Conservation (phyloP, 2,888 invertebrate species). For the Yponomeuta malinellus region DNA sequence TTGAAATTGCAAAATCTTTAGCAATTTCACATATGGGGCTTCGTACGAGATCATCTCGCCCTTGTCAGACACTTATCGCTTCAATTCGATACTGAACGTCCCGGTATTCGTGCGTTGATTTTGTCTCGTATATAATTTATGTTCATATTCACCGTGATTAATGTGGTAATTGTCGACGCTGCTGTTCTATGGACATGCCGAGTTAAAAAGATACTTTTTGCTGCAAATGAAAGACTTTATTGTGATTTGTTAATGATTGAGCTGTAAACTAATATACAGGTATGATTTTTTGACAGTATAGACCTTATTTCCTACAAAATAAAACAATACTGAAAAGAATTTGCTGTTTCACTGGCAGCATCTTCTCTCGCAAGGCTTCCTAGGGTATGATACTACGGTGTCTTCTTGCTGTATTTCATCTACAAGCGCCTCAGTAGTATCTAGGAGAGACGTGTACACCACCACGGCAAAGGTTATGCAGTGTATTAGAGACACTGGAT, state of each 20-base stretch:
- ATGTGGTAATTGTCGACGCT: slow-evolving; percentile 30
- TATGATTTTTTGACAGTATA: neutral
- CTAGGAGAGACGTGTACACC: slow-evolving; percentile 15
- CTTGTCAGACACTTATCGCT: slow-evolving; percentile 46
- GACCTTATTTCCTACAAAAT: neutral
- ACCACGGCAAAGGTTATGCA: slow-evolving; percentile 34
- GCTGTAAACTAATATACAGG: neutral
- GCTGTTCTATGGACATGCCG: neutral
- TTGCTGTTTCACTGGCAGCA: neutral
- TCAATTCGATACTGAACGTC: slow-evolving; percentile 46
- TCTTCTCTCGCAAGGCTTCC: neutral
- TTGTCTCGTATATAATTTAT: slow-evolving; percentile 68
- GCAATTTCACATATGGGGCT: slow-evolving; percentile 71
- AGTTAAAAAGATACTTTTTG: neutral
- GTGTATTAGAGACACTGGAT: slow-evolving; percentile 34
- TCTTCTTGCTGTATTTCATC: neutral
- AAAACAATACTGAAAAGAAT: neutral
- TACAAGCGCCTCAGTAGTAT: neutral
- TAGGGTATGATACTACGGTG: neutral
- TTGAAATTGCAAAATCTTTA: slow-evolving; percentile 74
- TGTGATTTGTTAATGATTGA: neutral
- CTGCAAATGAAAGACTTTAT: neutral
- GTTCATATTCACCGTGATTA: slow-evolving; percentile 63
- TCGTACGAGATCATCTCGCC: slow-evolving; percentile 57
- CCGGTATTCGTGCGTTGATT: slow-evolving; percentile 48